Evolutionary conservation across 2,888 invertebrate genomes (phyloP).

Genomic region (Ophonus ardosiacus): DNA sequence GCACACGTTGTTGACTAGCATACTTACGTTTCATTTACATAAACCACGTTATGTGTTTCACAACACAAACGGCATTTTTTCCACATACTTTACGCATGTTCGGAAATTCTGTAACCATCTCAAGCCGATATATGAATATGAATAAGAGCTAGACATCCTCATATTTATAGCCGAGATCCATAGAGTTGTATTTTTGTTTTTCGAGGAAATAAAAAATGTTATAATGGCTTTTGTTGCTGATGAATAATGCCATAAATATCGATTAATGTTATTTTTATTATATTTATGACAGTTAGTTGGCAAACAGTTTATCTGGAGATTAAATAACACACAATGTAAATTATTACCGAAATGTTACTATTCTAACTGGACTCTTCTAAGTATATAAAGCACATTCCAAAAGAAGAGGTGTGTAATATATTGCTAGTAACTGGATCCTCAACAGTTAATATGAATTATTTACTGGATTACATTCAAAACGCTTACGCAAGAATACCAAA

Average conservation of each 20-base stretch:
- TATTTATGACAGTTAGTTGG: slow-evolving; percentile 58
- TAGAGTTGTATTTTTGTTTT: slow-evolving; percentile 54
- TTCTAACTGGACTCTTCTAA: slow-evolving; percentile 28
- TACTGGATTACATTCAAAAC: not conserved
- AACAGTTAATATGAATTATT: not conserved
- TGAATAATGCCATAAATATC: slow-evolving; percentile 57
- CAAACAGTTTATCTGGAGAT: slow-evolving; percentile 47
- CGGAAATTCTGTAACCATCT: slow-evolving; percentile 53
- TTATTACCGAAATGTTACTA: slow-evolving; percentile 40
- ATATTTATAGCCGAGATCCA: slow-evolving; percentile 49
- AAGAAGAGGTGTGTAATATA: not conserved
- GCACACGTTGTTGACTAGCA: slow-evolving; percentile 44
- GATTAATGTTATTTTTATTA: slow-evolving; percentile 57
- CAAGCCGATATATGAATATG: slow-evolving; percentile 49
- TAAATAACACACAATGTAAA: slow-evolving; percentile 46
- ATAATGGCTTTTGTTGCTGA: slow-evolving; percentile 47
- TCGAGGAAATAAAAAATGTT: slow-evolving; percentile 55
- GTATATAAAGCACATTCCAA: slow-evolving; percentile 9
- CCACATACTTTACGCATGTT: slow-evolving; percentile 59
- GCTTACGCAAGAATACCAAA: not conserved
- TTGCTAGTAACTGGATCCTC: not conserved
- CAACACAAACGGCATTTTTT: slow-evolving; percentile 58
- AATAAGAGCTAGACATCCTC: slow-evolving; percentile 24
- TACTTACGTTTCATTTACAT: slow-evolving; percentile 56
- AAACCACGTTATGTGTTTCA: slow-evolving; percentile 26